These are phyloP conservation scores for Etia nguti DNA, from an alignment of 2,113 vertebrate genomes.

Conservation along the genomic window DNA sequence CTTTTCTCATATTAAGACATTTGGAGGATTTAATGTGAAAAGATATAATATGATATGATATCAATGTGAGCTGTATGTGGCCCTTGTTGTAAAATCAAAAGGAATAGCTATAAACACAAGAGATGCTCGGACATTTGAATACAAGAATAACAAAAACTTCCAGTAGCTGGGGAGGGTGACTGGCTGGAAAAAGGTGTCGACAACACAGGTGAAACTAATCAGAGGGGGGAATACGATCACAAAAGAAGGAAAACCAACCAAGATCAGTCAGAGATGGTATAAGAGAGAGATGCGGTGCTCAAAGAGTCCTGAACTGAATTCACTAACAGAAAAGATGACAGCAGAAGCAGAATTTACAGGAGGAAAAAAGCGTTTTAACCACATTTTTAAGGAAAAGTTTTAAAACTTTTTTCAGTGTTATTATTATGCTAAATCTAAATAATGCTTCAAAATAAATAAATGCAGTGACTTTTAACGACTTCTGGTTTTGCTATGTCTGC, in stretches of 20 bases:
- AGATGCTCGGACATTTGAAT: not conserved
- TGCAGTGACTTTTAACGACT: rapidly evolving
- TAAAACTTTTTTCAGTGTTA: not conserved
- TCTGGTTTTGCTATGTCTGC: rapidly evolving
- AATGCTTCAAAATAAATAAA: not conserved
- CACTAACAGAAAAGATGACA: not conserved
- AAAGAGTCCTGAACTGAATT: not conserved
- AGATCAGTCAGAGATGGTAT: not conserved
- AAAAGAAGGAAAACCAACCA: not conserved
- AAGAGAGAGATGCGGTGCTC: not conserved
- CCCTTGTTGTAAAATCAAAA: not conserved
- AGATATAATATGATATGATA: not conserved
- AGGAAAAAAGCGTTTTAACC: not conserved
- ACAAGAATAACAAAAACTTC: not conserved
- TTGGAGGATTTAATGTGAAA: not conserved
- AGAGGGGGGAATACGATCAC: rapidly evolving
- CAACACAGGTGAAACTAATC: not conserved
- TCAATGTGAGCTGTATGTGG: not conserved
- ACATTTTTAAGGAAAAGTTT: not conserved
- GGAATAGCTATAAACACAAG: not conserved
- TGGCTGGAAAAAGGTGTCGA: not conserved
- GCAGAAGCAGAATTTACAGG: not conserved
- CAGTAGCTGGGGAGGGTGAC: rapidly evolving
- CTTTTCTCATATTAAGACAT: not conserved
- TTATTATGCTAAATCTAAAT: rapidly evolving